Evolutionary conservation across 2,888 invertebrate genomes (phyloP).

Genomic region (Malthinus flaveolus): DNA sequence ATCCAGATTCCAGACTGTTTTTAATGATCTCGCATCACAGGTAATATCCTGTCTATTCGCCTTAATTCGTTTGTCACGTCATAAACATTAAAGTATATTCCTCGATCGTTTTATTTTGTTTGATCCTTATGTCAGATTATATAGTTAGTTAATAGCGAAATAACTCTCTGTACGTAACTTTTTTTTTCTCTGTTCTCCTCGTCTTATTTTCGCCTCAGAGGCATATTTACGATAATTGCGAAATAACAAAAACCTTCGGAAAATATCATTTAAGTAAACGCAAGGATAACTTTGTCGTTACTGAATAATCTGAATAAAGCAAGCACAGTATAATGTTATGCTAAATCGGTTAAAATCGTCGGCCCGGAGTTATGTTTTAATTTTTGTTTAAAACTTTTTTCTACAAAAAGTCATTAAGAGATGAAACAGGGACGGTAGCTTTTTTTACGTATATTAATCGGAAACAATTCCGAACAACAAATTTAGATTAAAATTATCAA

Average conservation of each 20-base stretch:
- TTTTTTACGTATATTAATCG: not conserved
- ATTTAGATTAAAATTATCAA: conserved; percentile 6
- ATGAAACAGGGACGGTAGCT: not conserved
- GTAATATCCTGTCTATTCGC: conserved; percentile 47
- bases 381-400: too few species aligned
- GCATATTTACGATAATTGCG: conserved; percentile 18
- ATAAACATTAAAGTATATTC: conserved; percentile 37
- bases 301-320: too few species aligned
- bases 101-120: conserved; percentile 13
- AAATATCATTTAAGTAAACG: too few species aligned
- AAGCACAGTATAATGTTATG: too few species aligned
- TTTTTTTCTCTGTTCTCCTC: conserved; percentile 9
- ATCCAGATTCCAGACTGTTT: conserved; percentile 50
- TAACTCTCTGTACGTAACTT: conserved; percentile 9
- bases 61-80: conserved; percentile 50
- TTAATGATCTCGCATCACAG: conserved; percentile 46
- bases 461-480: not conserved
- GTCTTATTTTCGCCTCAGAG: not conserved
- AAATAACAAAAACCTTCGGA: not conserved
- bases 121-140: conserved; percentile 6
- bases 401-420: too few species aligned
- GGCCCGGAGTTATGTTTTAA: too few species aligned
- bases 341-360: too few species aligned
- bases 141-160: conserved; percentile 22
- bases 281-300: too few species aligned